A percentile compares a stretch with the other conserved stretches of the same genome.
Conservation (phyloP, 2,797 vertebrate genomes). For the Microctenopoma lineatum region DNA sequence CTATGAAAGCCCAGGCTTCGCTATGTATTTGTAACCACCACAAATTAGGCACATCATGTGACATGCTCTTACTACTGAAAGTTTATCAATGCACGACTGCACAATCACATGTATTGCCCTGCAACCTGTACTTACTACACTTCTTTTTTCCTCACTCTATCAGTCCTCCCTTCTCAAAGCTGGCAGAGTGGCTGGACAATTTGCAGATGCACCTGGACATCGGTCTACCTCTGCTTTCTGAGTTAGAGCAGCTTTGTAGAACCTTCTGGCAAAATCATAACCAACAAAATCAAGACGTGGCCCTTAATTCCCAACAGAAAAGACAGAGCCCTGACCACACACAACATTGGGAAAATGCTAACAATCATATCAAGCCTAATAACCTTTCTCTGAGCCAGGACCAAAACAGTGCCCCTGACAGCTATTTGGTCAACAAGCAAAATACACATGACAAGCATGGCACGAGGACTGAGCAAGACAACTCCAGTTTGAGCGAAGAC, state of each 20-base stretch:
- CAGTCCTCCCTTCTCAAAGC: constrained; percentile 90
- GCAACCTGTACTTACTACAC: neutral
- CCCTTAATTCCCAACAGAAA: constrained; percentile 5
- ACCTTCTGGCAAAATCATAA: constrained; percentile 87
- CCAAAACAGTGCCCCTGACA: constrained; percentile 10
- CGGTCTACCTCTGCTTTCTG: constrained; percentile 87
- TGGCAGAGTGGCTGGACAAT: constrained; percentile 93
- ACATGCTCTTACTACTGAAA: too few species aligned
- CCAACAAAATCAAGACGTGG: constrained; percentile 37
- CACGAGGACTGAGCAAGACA: constrained; percentile 13
- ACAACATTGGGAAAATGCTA: constrained; percentile 13
- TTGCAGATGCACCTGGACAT: constrained; percentile 92
- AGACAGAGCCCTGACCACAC: neutral
- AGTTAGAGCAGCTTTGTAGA: constrained; percentile 88
- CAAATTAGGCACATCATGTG: too few species aligned
- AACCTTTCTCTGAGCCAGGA: constrained; percentile 14
- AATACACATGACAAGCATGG: neutral
- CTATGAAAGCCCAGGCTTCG: too few species aligned
- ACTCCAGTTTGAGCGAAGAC: constrained; percentile 3
- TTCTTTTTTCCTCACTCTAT: constrained; percentile 17
- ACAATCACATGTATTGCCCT: neutral
- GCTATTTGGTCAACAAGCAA: constrained; percentile 21
- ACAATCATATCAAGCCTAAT: constrained; percentile 18
- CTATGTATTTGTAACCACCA: too few species aligned
- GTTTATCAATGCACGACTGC: neutral